Evolutionary conservation across 2,797 vertebrate species (phyloP), one percentile per base, ranked within the genome.

Genomic region (Xenentodon cancila): DNA sequence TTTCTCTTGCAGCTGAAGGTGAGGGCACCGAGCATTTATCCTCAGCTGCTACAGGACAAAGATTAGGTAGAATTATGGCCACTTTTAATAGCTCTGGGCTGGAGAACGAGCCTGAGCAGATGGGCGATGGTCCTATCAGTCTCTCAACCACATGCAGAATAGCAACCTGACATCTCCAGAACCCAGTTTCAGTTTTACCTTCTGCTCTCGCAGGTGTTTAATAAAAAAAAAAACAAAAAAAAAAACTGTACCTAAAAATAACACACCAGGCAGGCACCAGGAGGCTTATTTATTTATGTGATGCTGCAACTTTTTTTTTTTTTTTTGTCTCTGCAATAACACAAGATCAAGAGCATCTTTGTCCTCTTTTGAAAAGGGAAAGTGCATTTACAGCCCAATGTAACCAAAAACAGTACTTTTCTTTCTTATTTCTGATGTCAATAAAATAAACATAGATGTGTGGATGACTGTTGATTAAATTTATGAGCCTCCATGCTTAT

Each of bases 41-140:
- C 77, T 62, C 48, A 68, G 58, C 75, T 37, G 58, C 19, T 77
- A 81, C 86, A 79, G 81, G 81, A 84, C 71, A 48, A 56, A 91
- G 89, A 91, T 93, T 86, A 92, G 80, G 54, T 37, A 77, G 88
- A 92, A 79, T 86, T 84, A 88, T 77, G 65, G 79, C 60, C 67
- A 62, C 52, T 79, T 70, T 66, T 86, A 89, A 84, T 79, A 69
- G 84, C 86, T 40, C 13, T 49, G 49, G 60, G 47, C 53, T 46
- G 55, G 46, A 22, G 69, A 65, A 44, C 44, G 59, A 79, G 66
- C 25, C 61, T 19, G 69, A 75, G 73, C 66, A 78, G 76, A 72
- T 62, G 75, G 60, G 46, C 25, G 58, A 53, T 20, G 68, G 52
- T 21, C 48, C 69, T 68, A 82, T 85, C 71, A 51, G 62, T 79